Evolutionary conservation across 2,888 invertebrate species (phyloP).

Genomic region (Ophraella communa): DNA sequence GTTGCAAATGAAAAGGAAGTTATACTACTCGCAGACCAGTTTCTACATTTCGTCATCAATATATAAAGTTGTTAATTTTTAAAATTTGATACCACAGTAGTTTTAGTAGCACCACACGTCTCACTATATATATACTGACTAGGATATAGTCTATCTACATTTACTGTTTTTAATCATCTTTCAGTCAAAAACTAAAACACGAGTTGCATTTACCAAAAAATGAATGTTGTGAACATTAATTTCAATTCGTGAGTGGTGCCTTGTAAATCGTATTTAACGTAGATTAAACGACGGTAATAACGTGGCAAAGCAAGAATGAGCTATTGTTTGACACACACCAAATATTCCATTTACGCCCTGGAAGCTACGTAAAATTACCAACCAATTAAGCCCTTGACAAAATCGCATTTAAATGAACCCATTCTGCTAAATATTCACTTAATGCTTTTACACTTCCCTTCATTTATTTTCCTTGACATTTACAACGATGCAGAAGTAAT

Average conservation of each 20-base stretch:
- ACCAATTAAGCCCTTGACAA: not conserved
- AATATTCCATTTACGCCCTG: not conserved
- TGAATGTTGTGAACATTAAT: not conserved
- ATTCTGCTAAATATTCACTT: constrained; percentile 18
- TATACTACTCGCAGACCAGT: too few relatives aligned
- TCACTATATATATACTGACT: too few relatives aligned
- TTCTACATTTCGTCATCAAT: too few relatives aligned
- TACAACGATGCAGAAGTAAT: constrained; percentile 29
- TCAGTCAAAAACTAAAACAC: too few relatives aligned
- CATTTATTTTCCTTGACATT: constrained; percentile 24
- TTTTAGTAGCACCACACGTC: too few relatives aligned
- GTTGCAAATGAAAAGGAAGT: too few relatives aligned
- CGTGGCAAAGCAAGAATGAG: not conserved
- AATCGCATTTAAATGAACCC: constrained; percentile 3
- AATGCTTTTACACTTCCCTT: constrained; percentile 16
- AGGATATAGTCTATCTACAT: too few relatives aligned
- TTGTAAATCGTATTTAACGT: not conserved
- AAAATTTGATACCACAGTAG: too few relatives aligned
- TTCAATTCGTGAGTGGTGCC: not conserved
- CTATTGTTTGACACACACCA: not conserved
- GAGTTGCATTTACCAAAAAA: too few relatives aligned
- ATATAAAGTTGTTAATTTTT: too few relatives aligned
- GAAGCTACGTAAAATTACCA: not conserved
- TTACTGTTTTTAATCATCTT: too few relatives aligned
- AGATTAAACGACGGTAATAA: not conserved